Evolutionary conservation across 2,888 invertebrate genomes (phyloP), one percentile per base, ranked within the genome.

Genomic region (Petrolisthes manimaculis): DNA sequence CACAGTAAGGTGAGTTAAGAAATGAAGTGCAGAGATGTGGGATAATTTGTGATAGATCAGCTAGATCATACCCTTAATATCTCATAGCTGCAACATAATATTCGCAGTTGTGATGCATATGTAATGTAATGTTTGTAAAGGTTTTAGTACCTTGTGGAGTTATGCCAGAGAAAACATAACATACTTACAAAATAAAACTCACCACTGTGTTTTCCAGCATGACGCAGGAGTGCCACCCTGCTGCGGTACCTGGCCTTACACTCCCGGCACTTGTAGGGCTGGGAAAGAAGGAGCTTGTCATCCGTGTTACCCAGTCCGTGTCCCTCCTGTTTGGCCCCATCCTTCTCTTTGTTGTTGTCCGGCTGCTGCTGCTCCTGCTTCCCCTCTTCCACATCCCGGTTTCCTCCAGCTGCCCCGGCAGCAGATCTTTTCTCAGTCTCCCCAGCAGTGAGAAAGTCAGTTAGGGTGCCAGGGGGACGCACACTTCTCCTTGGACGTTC

Each of bases 161-260:
- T 79, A 24, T 12, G 12, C 14, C 53, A 75, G 8, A 75, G 37
- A 12, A 24, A n/a, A 24, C 4, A 53, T n/a, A 5, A 56, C 56
- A 75, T 75, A 21, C 77, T 21, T 75, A 75, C 1, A 9, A 24
- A 24, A 75, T n/a, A 12, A 75, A 37, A 4, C 88, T 74, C 81
- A 89, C 88, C 88, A 85, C 75, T 89, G 69, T 89, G 88, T 24
- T 85, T 89, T 37, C 85, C 88, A 24, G 83, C 82, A 71, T 89
- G 88, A 69, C 88, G 88, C 18, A 69, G 78, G 67, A 89, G 56
- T 24, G 85, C 88, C 77, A 85, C 88, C 53, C 77, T 82, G 75
- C 88, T 89, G 21, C 85, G 80, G 37, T 85, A 89, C n/a, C 85
- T 54, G 12, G 88, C 82, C 67, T 89, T 89, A 55, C 88, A 89